Conservation (phyloP, 1,140 invertebrate genomes). For the Cydia splendana region DNA sequence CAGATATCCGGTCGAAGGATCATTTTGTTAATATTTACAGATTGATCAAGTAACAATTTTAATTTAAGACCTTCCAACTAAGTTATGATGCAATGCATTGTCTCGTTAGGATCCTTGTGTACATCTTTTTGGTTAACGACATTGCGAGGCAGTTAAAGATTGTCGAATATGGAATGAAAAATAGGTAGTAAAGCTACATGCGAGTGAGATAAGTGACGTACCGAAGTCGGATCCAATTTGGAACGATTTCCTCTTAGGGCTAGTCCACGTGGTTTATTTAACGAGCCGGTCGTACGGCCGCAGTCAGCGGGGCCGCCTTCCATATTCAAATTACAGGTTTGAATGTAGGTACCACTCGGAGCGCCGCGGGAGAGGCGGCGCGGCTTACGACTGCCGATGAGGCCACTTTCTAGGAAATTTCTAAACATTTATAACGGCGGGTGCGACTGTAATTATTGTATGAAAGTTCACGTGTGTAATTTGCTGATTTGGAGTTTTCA, state of each 20-base stretch:
- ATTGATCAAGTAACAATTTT: no score
- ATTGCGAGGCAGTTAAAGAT: slow-evolving; percentile 4
- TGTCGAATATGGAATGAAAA: neutral
- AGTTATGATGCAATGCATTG: no score
- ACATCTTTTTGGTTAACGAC: neutral
- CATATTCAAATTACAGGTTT: slow-evolving; percentile 69
- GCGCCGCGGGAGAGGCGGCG: slow-evolving; percentile 48
- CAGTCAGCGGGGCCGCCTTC: slow-evolving; percentile 44
- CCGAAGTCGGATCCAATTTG: slow-evolving; percentile 32
- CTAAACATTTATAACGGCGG: slow-evolving; percentile 51
- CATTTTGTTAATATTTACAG: neutral
- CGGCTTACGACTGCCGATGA: slow-evolving; percentile 36
- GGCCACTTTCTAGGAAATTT: slow-evolving; percentile 62
- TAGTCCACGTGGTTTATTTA: slow-evolving; percentile 45
- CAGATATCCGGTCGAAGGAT: slow-evolving; percentile 2
- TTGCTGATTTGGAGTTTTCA: slow-evolving; percentile 15
- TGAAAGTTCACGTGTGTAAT: slow-evolving; percentile 44
- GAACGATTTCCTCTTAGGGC: slow-evolving; percentile 49
- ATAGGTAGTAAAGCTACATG: slow-evolving; percentile 4
- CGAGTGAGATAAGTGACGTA: slow-evolving; percentile 26
- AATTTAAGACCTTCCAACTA: no score
- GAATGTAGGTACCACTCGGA: slow-evolving; percentile 49
- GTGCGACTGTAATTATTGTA: slow-evolving; percentile 29
- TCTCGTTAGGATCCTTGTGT: no score
- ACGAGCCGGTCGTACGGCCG: slow-evolving; percentile 25